Base-by-base conservation (phyloP, 2,113 vertebrate species). In the Alosa alosa region DNA sequence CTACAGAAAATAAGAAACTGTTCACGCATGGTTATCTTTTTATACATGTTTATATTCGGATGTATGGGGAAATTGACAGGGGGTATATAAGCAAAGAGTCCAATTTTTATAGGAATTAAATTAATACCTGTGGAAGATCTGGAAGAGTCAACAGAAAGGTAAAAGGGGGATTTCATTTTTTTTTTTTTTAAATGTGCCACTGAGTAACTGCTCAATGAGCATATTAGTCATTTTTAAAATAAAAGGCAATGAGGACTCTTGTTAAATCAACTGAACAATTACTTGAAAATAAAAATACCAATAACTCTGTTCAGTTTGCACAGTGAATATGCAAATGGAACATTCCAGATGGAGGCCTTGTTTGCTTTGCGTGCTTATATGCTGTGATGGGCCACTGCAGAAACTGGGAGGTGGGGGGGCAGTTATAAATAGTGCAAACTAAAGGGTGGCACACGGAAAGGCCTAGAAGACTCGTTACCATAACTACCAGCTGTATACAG, bases 351-450 rank as follows among this genome's bases (percentile, higher is more conserved):
- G 25, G 83, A 36, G 25, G 72, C 46, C 84, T 81, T 6, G n/a
- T 83, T n/a, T 36, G 78, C 50, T 57, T 68, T 45, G 72, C 75
- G 46, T 49, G 15, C 22, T 50, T n/a, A 52, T 31, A 7, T 84
- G 46, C 25, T 83, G 85, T 89, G 72, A 88, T 86, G 87, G 86
- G 52, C 83, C 89, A 86, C 85, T 46, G 87, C 46, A 86, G 87
- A 88, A 92, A 88, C 81, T 5, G 57, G 57, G 8, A 5, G 22
- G 57, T 1, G 57, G 57, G 90, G 90, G 88, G 88, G 86, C 49
- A 31, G 89, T 84, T 91, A 92, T 87, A 91, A 91, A 92, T 92
- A 94, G 91, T 90, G 92, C 92, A 92, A 93, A 91, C 90, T 82
- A 91, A 91, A 91, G 81, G 86, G 89, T 86, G 87, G 82, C 87